A percentile compares a stretch with the other conserved stretches of the same genome.
Evolutionary conservation across 2,113 vertebrate genomes (phyloP).

Genomic region (Heptranchias perlo): DNA sequence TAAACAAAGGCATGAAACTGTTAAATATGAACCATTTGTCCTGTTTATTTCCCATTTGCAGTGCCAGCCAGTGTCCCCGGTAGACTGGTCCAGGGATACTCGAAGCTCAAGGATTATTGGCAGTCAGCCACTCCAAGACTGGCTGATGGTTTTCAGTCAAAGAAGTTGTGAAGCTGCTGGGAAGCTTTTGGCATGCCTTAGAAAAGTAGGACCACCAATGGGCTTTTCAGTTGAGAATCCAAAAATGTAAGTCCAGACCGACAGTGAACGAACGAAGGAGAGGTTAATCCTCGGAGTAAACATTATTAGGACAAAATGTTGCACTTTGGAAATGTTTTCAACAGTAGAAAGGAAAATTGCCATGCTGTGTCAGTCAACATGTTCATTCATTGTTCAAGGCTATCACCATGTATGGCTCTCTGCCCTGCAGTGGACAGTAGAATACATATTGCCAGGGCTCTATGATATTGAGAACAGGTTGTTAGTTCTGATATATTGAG

Average conservation of each 20-base stretch:
- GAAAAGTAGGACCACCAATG: slow-evolving; percentile 45
- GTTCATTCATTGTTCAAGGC: background rate
- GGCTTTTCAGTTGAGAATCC: slow-evolving; percentile 46
- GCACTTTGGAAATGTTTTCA: background rate
- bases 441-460: background rate
- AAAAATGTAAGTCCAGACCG: slow-evolving; percentile 46
- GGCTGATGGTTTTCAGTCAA: slow-evolving; percentile 46
- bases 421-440: background rate
- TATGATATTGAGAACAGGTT: background rate
- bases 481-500: background rate
- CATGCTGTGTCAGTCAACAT: background rate
- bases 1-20: background rate
- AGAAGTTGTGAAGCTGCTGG: slow-evolving; percentile 42
- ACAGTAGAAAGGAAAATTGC: background rate
- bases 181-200: slow-evolving; percentile 47
- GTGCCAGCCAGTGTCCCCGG: slow-evolving; percentile 48
- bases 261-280: background rate
- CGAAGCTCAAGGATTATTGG: slow-evolving; percentile 46
- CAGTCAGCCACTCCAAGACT: slow-evolving; percentile 43
- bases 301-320: background rate
- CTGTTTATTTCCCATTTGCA: slow-evolving; percentile 38
- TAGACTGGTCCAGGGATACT: slow-evolving; percentile 52
- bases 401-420: background rate
- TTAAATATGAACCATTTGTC: background rate
- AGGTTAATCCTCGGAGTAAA: background rate